Conservation (phyloP, 92 coral and sea anemone genomes). For the Ricordea florida region DNA sequence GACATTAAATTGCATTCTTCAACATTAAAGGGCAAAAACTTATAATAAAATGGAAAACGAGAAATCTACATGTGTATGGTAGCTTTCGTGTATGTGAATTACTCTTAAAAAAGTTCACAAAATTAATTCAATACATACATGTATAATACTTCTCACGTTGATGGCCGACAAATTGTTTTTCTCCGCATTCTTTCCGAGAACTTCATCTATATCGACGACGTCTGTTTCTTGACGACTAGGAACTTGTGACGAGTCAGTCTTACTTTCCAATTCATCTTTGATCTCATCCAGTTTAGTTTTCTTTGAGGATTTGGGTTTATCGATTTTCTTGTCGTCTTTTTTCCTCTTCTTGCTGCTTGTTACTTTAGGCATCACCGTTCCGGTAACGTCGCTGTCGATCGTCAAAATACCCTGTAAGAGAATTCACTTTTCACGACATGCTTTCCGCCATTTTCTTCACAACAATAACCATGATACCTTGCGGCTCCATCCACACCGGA, state of each 20-base stretch:
- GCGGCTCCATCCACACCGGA: too few relatives aligned
- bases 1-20: too few relatives aligned
- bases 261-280: conserved; percentile 6
- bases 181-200: conserved; percentile 84
- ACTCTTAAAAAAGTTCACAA: too few relatives aligned
- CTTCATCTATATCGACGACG: conserved; percentile 65
- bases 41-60: too few relatives aligned
- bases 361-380: conserved; percentile 85
- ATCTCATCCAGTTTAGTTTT: neutral
- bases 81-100: too few relatives aligned
- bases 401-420: too few relatives aligned
- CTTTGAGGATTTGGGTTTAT: neutral
- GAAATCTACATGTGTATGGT: too few relatives aligned
- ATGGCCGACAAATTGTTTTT: conserved; percentile 82
- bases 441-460: conserved; percentile 79
- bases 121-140: conserved; percentile 68
- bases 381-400: too few relatives aligned
- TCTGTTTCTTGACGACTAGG: conserved; percentile 26
- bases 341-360: conserved; percentile 75
- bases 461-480: conserved; percentile 76
- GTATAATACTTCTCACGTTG: conserved; percentile 89
- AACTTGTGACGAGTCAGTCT: neutral
- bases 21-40: too few relatives aligned
- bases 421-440: too few relatives aligned
- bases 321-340: conserved; percentile 45